Conservation (phyloP, 2,797 vertebrate genomes). For the Alfaro cultratus region DNA sequence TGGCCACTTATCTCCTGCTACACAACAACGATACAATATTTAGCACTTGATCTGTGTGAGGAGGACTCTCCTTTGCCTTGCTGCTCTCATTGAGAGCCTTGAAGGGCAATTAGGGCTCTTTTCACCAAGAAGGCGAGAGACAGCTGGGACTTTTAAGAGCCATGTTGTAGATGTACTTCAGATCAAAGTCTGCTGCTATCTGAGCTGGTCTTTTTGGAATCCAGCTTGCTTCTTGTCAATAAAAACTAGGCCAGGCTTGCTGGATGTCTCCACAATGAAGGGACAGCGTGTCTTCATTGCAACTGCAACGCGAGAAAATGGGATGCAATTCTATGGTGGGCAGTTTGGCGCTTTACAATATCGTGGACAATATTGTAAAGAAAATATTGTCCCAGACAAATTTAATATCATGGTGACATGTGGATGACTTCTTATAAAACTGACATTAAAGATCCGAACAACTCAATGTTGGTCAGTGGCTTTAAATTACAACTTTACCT, state of each 20-base stretch:
- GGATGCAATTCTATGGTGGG: not conserved
- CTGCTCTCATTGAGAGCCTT: conserved; percentile 49
- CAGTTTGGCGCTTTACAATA: not conserved
- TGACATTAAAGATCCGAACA: not conserved
- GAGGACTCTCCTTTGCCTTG: conserved; percentile 34
- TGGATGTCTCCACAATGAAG: conserved; percentile 4
- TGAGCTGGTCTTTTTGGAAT: conserved; percentile 27
- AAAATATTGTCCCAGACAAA: not conserved
- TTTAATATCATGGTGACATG: not conserved
- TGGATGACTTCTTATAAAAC: not conserved
- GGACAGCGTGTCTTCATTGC: not conserved
- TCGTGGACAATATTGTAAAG: not conserved
- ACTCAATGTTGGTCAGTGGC: not conserved
- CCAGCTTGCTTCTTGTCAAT: conserved; percentile 29
- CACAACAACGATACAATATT: conserved; percentile 74
- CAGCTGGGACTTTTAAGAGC: conserved; percentile 36
- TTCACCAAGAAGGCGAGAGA: conserved; percentile 23
- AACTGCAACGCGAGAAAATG: not conserved
- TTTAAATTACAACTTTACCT: too few species aligned
- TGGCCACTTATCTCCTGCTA: conserved; percentile 63
- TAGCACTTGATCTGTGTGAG: conserved; percentile 56
- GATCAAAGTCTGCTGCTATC: conserved; percentile 51
- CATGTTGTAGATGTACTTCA: conserved; percentile 43
- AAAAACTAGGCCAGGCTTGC: conserved; percentile 20
- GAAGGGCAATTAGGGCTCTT: conserved; percentile 60